Conservation (phyloP, 2,888 invertebrate genomes). For the Netelia fuscicornis region DNA sequence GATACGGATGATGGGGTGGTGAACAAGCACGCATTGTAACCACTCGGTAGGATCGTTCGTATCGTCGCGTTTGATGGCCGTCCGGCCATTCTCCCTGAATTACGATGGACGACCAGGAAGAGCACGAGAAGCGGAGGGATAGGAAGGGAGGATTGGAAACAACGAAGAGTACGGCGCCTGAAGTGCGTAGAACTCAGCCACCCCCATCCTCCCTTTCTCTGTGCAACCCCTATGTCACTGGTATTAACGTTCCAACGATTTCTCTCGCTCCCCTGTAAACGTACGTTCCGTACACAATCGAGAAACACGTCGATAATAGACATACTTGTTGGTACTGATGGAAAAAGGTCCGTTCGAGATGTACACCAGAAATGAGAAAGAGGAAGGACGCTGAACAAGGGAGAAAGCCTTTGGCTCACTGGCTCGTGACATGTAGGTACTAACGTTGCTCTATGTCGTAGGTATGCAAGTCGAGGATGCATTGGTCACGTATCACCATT, state of each 20-base stretch:
- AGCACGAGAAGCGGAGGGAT: slow-evolving; percentile 46
- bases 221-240: slow-evolving; percentile 55
- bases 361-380: slow-evolving; percentile 24
- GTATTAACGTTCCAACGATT: slow-evolving; percentile 77
- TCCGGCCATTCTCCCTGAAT: slow-evolving; percentile 79
- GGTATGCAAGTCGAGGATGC: slow-evolving; percentile 9
- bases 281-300: slow-evolving; percentile 33
- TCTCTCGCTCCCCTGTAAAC: slow-evolving; percentile 49
- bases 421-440: neutral
- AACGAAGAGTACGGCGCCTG: slow-evolving; percentile 42
- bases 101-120: slow-evolving; percentile 73
- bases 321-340: neutral
- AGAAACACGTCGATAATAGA: slow-evolving; percentile 50
- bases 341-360: slow-evolving; percentile 9
- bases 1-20: slow-evolving; percentile 12
- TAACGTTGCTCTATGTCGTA: too few species aligned
- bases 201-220: too few species aligned
- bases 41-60: slow-evolving; percentile 42
- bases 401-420: neutral
- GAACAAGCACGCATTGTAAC: slow-evolving; percentile 24
- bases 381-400: slow-evolving; percentile 27
- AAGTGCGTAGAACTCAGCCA: slow-evolving; percentile 64
- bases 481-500: slow-evolving; percentile 50
- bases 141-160: neutral
- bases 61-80: slow-evolving; percentile 79